Base-by-base conservation (phyloP, 2,797 vertebrate species). In the Lateolabrax maculatus region DNA sequence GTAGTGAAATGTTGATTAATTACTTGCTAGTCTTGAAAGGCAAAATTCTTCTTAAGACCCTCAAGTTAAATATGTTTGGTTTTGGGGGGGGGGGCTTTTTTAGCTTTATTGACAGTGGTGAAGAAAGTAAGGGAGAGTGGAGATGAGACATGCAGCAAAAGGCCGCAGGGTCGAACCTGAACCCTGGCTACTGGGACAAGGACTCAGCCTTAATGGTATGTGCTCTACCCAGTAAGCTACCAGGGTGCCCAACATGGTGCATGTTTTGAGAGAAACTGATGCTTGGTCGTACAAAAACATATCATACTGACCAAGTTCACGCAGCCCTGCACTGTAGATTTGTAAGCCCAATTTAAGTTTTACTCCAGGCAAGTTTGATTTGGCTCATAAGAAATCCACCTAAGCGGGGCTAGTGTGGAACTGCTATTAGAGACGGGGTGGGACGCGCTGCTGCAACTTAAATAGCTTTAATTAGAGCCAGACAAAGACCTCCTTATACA, bases 381-480 rank as follows among this genome's bases (percentile, higher is more conserved):
- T 79, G 80, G 70, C 85, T 87, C 61, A 74, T 36, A 70, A 55
- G 23, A 84, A 86, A 69, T 81, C 46, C 48, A 67, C 46, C 51
- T 70, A 79, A 79, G 71, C 36, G 66, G 56, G 64, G 49, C 78
- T 80, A 57, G 81, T 74, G 75, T 83, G 52, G 63, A 88, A 71
- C 75, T 52, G 71, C 70, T 58, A 62, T 56, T 68, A 64, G 52
- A 79, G 77, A 73, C 10, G 29, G 46, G 60, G 62, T 18, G 51
- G 85, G 87, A 80, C 71, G 75, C 79, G 80, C 85, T 80, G 79
- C 73, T 9, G 34, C 15, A 53, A 75, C 74, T 89, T 90, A 82
- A 90, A 87, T 79, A 78, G 71, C 62, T 92, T 87, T 85, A 90
- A 91, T 89, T 87, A 89, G 75, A 89, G 49, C 81, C 85, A 89